phyloP scores from a whole-genome alignment of 2,113 vertebrate species.

The Polyodon spathula region DNA sequence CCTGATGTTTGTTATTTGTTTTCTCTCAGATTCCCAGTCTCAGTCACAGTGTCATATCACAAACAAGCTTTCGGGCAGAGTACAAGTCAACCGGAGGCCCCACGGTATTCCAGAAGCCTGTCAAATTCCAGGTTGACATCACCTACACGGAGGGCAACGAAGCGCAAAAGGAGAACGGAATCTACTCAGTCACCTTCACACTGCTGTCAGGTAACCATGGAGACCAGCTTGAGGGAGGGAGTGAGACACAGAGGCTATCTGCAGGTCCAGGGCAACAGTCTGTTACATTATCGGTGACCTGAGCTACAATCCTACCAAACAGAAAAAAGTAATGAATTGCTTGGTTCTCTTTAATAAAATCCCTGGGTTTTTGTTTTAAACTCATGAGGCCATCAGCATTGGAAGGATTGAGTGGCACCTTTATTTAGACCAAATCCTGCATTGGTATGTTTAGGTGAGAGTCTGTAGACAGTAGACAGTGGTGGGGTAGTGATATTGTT shows the following conservation, averaged over 20 bases:
- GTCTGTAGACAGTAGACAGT: too few relatives aligned
- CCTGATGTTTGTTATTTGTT: neutral
- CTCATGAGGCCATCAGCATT: too few relatives aligned
- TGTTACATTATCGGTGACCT: too few relatives aligned
- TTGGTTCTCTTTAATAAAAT: too few relatives aligned
- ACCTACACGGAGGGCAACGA: slow-evolving; percentile 92
- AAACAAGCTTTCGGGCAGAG: slow-evolving; percentile 96
- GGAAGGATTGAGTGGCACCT: too few relatives aligned
- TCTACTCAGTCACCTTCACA: slow-evolving; percentile 98
- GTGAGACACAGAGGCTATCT: slow-evolving; percentile 1
- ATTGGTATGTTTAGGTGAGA: too few relatives aligned
- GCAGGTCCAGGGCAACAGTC: too few relatives aligned
- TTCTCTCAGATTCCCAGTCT: slow-evolving; percentile 85
- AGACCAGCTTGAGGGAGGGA: slow-evolving; percentile 12
- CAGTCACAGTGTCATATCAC: slow-evolving; percentile 96
- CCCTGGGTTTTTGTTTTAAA: too few relatives aligned
- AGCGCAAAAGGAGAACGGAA: slow-evolving; percentile 87
- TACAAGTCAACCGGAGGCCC: slow-evolving; percentile 94
- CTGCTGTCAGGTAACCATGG: slow-evolving; percentile 82
- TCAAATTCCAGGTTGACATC: slow-evolving; percentile 98
- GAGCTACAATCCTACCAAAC: too few relatives aligned
- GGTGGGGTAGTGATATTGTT: too few relatives aligned
- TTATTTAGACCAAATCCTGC: too few relatives aligned
- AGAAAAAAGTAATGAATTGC: too few relatives aligned
- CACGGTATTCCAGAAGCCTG: slow-evolving; percentile 97